Base-by-base conservation (phyloP, 2,797 vertebrate species). In the Darevskia mixta region DNA sequence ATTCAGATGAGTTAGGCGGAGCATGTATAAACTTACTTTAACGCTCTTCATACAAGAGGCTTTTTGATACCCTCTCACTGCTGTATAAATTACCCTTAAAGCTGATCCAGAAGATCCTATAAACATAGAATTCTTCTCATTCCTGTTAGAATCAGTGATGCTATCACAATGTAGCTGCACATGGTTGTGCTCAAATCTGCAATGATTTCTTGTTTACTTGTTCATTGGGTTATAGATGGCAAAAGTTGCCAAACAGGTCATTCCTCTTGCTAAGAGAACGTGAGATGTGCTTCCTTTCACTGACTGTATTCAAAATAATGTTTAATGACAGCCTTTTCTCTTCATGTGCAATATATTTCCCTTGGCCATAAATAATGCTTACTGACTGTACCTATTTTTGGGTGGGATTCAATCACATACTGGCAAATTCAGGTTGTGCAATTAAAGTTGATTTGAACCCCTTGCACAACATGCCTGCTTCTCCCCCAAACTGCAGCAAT, bases 1-100 rank as follows among this genome's bases (percentile, higher is more conserved):
- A 91, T 94, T 88, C 79, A 83, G 85, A 91, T 71, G 35, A 61
- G 88, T 25, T 4, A 73, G 58, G 27, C 78, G 58, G 80, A 88
- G 75, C 0, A 25, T 80, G 0, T 32, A 4, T 49, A 35, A 35
- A 17, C 8, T 29, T 67, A 76, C 29, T 49, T 66, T 27, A 9
- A 67, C 69, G n/a, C 13, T 29, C 2, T 17, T n/a, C 27, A 71
- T 83, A 38, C 25, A 35, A 29, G 45, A 61, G 17, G 5, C 25
- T 49, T 84, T 79, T 3, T 8, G 10, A 55, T 83, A 2, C 9
- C 43, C 29, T 83, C 32, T 80, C 43, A 67, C 66, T 67, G n/a
- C 35, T 32, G 38, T 66, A 25, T 18, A 66, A 66, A 67, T 41
- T 76, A 2, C 9, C 0, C 43, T 8, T 23, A 23, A 75, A 72